Conservation (phyloP, 2,888 invertebrate genomes). For the Drosophila kanekoi region DNA sequence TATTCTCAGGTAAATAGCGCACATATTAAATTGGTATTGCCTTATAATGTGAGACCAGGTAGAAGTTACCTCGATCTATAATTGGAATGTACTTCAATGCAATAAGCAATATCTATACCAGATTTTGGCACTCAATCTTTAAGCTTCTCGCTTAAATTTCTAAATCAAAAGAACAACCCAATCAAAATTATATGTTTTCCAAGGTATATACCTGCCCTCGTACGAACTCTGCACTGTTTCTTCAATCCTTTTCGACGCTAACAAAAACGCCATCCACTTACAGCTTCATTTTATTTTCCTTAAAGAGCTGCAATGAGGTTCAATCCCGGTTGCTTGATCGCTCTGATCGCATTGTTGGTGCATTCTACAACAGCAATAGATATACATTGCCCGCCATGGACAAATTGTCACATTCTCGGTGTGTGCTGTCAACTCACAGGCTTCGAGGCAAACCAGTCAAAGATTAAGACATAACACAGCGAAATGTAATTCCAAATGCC, state of each 20-base stretch:
- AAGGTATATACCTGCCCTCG: too few species aligned
- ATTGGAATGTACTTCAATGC: too few species aligned
- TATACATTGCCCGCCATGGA: slow-evolving; percentile 23
- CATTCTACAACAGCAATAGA: background rate
- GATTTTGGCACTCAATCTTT: too few species aligned
- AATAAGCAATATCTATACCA: too few species aligned
- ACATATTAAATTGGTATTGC: slow-evolving; percentile 2
- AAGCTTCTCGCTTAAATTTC: too few species aligned
- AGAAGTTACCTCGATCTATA: background rate
- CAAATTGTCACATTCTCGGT: background rate
- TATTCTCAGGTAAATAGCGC: background rate
- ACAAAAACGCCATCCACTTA: background rate
- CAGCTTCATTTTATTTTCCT: background rate
- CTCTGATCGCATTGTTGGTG: background rate
- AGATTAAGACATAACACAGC: too few species aligned
- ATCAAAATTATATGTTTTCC: too few species aligned
- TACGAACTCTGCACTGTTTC: background rate
- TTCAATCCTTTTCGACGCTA: background rate
- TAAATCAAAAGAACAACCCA: too few species aligned
- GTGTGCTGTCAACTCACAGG: slow-evolving; percentile 9
- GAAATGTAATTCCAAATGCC: background rate
- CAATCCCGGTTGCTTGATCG: background rate
- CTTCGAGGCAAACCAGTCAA: background rate
- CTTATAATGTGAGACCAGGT: background rate
- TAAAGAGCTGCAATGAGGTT: background rate